phyloP scores from a whole-genome alignment of 2,888 invertebrate genomes.

The Galerucella nymphaeae region DNA sequence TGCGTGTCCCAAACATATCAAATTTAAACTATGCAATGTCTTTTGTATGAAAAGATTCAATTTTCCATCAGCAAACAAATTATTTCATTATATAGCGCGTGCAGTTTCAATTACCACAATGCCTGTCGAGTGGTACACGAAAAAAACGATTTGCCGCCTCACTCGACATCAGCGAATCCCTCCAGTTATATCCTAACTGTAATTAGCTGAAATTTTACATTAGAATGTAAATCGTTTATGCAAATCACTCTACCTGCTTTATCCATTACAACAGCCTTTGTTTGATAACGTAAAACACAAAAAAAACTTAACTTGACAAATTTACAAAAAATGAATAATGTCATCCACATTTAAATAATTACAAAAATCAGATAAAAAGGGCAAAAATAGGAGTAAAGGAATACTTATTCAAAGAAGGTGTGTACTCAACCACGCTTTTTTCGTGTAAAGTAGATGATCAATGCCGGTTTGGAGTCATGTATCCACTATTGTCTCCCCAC shows the following conservation, averaged over 20 bases:
- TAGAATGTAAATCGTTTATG: constrained; percentile 1
- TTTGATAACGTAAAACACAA: neutral
- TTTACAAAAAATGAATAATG: neutral
- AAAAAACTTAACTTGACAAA: neutral
- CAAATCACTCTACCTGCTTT: neutral
- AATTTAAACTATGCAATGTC: too few relatives aligned
- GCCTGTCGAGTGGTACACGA: neutral
- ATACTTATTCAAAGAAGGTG: too few relatives aligned
- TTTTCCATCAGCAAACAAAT: neutral
- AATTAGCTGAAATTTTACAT: neutral
- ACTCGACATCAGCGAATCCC: neutral
- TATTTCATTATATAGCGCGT: neutral
- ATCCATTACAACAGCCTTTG: neutral
- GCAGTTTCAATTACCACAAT: neutral
- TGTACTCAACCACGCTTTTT: too few relatives aligned
- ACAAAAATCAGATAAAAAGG: neutral
- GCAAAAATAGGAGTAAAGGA: too few relatives aligned
- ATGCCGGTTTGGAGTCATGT: too few relatives aligned
- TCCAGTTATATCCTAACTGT: neutral
- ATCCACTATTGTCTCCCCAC: too few relatives aligned
- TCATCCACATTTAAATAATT: neutral
- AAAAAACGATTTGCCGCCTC: neutral
- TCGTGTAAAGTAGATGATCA: too few relatives aligned
- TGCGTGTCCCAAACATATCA: too few relatives aligned
- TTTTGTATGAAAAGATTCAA: neutral